Evolutionary conservation across 2,888 invertebrate genomes (phyloP).

Genomic region (Agonopterix arenella): DNA sequence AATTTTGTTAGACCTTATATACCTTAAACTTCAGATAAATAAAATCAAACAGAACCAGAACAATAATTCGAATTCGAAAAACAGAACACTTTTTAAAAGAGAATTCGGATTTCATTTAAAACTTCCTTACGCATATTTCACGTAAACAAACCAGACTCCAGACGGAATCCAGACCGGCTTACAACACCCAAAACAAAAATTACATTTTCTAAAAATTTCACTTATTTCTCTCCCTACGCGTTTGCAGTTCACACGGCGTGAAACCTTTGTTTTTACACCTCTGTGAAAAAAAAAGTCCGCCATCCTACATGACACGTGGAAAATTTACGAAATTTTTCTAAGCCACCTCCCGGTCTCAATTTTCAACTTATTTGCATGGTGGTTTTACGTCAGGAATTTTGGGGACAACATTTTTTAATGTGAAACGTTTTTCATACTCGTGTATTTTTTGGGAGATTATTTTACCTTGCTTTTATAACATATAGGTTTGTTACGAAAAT

Average conservation of each 20-base stretch:
- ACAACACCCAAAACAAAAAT: slow-evolving; percentile 5
- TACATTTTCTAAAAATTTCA: slow-evolving; percentile 7
- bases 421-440: no score
- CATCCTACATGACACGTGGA: slow-evolving; percentile 1
- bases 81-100: no score
- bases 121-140: background rate
- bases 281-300: slow-evolving; percentile 1
- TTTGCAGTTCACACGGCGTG: slow-evolving; percentile 5
- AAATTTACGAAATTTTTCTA: slow-evolving; percentile 2
- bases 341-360: slow-evolving; percentile 1
- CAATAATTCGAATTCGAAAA: no score
- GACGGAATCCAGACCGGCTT: background rate
- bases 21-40: no score
- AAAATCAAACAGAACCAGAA: no score
- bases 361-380: slow-evolving; percentile 2
- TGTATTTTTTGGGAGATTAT: no score
- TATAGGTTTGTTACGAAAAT: no score
- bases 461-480: no score
- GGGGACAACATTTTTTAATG: background rate
- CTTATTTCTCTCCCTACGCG: slow-evolving; percentile 3
- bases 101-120: background rate
- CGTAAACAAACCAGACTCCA: background rate
- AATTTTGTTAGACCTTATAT: no score
- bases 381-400: background rate
- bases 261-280: slow-evolving; percentile 5